Evolutionary conservation across 1,140 invertebrate species (phyloP).

Genomic region (Leptestheria dahalacensis): DNA sequence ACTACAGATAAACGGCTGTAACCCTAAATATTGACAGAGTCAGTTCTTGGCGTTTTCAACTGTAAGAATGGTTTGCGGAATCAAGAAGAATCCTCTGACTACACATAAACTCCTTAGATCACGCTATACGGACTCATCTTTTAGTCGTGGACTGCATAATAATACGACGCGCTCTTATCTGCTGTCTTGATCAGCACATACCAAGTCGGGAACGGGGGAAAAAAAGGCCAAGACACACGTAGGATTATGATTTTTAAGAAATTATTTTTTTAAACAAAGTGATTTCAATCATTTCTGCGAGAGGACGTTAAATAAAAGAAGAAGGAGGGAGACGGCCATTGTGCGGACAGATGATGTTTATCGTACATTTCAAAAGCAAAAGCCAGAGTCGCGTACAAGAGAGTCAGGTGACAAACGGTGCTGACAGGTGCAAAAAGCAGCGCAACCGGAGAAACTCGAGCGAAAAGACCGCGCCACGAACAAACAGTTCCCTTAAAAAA

Average conservation of each 20-base stretch:
- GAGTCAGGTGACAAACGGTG: conserved; percentile 3
- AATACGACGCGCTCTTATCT: background rate
- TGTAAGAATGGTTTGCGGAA: no score
- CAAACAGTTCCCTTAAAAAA: background rate
- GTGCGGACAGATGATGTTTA: background rate
- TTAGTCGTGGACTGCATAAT: background rate
- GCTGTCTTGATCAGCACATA: background rate
- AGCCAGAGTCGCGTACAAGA: background rate
- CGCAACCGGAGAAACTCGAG: background rate
- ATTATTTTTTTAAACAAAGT: no score
- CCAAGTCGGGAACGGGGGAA: no score
- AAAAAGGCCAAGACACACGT: no score
- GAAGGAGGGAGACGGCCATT: no score
- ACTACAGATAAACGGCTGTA: no score
- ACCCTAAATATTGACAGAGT: no score
- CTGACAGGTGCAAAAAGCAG: background rate
- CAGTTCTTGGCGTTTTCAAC: no score
- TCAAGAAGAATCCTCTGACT: background rate
- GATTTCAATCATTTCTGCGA: background rate
- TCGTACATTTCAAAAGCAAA: no score
- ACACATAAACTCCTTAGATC: background rate
- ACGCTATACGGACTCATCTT: background rate
- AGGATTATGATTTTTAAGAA: no score
- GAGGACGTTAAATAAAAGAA: no score
- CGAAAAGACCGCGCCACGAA: background rate